Base-by-base conservation (phyloP, 2,797 vertebrate genomes). In the Malurus leucopterus region DNA sequence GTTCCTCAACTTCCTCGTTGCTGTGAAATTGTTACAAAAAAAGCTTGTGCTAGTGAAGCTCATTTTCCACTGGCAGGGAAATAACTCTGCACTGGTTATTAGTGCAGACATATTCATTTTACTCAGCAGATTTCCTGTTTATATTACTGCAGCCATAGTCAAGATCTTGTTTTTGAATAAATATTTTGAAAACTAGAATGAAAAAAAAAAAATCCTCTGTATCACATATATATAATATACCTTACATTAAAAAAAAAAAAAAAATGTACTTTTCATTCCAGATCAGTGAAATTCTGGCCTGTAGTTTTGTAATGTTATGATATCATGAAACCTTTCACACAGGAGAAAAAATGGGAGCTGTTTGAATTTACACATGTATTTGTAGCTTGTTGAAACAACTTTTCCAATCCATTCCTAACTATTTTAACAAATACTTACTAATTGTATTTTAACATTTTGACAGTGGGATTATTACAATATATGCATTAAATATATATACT, bases 331-430 rank as follows among this genome's bases (percentile, higher is more conserved):
- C 11, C 1, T 79, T 85, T 34, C 32, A 58, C 12, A 32, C 1
- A 19, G 38, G n/a, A 14, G 23, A 58, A 70, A 29, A 53, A 41
- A 4, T 0, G 8, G 2, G 11, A 74, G 19, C 13, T 77, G 4
- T 65, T 41, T 80, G 29, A 47, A 13, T 71, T 68, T 27, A 46
- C 8, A 41, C 0, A 0, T n/a, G 7, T 20, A 72, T 65, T 65
- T 36, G 30, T 50, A 27, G 47, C 8, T 74, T 63, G 16, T 14
- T 68, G 41, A 61, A 74, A 17, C 2, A n/a, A 11, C 10, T 57
- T 85, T 58, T 4, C 36, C 30, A 72, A 44, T 21, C 14, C 5
- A 17, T 76, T 83, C 17, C 16, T 62, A n/a, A 34, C 8, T 57
- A 55, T 18, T 21, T 69, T 70, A 46, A 41, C 24, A 78, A 61